A percentile compares a stretch with the other conserved stretches of the same genome.
These are phyloP conservation scores for Rhopalosiphum nymphaeae DNA, from an alignment of 2,888 invertebrate genomes.

Conservation along the genomic window DNA sequence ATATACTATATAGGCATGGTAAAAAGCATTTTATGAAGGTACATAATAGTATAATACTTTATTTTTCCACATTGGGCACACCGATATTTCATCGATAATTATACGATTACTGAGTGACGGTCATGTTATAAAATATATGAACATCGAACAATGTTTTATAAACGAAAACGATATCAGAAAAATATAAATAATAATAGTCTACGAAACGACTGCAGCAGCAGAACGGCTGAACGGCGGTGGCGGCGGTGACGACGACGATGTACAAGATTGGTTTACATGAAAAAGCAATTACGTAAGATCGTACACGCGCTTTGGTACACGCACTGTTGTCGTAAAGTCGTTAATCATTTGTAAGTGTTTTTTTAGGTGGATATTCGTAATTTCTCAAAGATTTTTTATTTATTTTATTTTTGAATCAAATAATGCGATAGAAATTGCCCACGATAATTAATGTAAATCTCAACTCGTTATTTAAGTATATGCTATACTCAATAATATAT, in stretches of 20 bases:
- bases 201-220: background rate
- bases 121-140: background rate
- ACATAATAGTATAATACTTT: background rate
- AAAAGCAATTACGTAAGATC: constrained; percentile 59
- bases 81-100: constrained; percentile 11
- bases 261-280: constrained; percentile 61
- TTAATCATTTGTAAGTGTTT: constrained; percentile 59
- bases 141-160: background rate
- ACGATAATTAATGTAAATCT: constrained; percentile 41
- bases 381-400: constrained; percentile 46
- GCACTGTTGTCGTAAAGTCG: constrained; percentile 36
- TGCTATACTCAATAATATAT: background rate
- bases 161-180: constrained; percentile 42
- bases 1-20: background rate
- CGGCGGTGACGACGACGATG: constrained; percentile 15
- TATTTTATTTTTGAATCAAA: constrained; percentile 45
- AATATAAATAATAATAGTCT: constrained; percentile 40
- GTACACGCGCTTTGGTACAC: constrained; percentile 12
- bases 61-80: background rate
- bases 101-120: background rate
- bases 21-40: background rate
- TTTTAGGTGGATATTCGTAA: constrained; percentile 16
- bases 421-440: constrained; percentile 37
- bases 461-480: constrained; percentile 2
- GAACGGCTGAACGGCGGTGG: background rate